Evolutionary conservation across 2,888 invertebrate genomes (phyloP).

Genomic region (Rhingia rostrata): DNA sequence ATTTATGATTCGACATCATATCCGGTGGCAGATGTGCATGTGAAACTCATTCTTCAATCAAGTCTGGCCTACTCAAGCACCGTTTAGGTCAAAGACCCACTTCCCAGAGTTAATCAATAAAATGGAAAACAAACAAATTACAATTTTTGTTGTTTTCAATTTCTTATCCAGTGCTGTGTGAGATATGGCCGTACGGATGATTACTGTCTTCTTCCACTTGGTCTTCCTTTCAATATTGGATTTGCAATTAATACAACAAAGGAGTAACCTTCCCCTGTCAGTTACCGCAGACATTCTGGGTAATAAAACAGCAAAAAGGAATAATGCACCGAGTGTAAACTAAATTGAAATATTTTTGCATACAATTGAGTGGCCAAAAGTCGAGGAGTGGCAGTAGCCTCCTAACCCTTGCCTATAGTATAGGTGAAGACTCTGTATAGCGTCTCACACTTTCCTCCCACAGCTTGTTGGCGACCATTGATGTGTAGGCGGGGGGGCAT

Average conservation of each 20-base stretch:
- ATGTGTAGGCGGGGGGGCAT: neutral
- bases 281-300: neutral
- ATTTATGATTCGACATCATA: constrained; percentile 39
- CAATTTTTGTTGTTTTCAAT: constrained; percentile 35
- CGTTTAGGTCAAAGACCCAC: constrained; percentile 65
- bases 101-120: constrained; percentile 67
- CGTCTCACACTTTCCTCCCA: neutral
- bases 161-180: constrained; percentile 9
- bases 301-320: constrained; percentile 32
- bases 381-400: constrained; percentile 43
- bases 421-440: constrained; percentile 23
- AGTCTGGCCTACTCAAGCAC: constrained; percentile 36
- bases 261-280: constrained; percentile 10
- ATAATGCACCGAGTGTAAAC: constrained; percentile 22
- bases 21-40: constrained; percentile 65
- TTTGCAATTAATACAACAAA: constrained; percentile 58
- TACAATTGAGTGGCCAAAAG: constrained; percentile 59
- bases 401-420: neutral
- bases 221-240: constrained; percentile 44
- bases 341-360: constrained; percentile 41
- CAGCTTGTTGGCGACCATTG: constrained; percentile 14
- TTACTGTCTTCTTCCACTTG: constrained; percentile 38
- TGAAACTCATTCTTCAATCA: constrained; percentile 36
- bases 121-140: constrained; percentile 66
- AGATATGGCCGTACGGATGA: constrained; percentile 7